Percentiles rank a stretch among this genome's conserved stretches.
These are phyloP conservation scores for Onychomys arenicola DNA, from an alignment of 2,797 vertebrate species.

Conservation along the genomic window DNA sequence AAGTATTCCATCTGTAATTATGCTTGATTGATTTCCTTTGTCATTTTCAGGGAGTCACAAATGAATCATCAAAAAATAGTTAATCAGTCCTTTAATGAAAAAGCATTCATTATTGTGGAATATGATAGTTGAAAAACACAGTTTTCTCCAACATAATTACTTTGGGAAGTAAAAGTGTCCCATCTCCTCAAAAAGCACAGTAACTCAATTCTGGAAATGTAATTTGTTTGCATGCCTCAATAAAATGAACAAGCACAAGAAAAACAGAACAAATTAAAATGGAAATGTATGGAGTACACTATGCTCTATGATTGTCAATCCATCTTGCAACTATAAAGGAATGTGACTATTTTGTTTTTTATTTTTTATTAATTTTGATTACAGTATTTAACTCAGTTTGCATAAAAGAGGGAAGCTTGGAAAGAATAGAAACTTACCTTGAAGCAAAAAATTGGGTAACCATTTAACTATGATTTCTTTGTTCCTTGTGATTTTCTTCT, in stretches of 20 bases:
- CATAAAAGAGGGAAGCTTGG: not conserved
- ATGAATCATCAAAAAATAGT: slow-evolving; percentile 59
- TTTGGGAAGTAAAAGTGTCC: slow-evolving; percentile 56
- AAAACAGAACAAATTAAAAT: slow-evolving; percentile 33
- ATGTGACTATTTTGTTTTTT: not conserved
- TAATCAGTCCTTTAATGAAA: slow-evolving; percentile 62
- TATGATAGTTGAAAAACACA: slow-evolving; percentile 60
- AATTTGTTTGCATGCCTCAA: slow-evolving; percentile 45
- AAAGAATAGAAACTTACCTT: not conserved
- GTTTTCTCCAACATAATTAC: slow-evolving; percentile 62
- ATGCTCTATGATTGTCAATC: slow-evolving; percentile 10
- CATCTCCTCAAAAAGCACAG: slow-evolving; percentile 40
- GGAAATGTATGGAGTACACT: slow-evolving; percentile 13
- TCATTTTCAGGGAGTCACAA: slow-evolving; percentile 55
- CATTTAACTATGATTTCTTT: not conserved
- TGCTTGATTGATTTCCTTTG: slow-evolving; percentile 72
- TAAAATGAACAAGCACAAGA: not conserved
- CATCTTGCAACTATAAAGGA: not conserved
- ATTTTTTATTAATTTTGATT: not conserved
- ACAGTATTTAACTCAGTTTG: slow-evolving; percentile 11
- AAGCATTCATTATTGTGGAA: slow-evolving; percentile 60
- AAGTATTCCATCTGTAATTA: slow-evolving; percentile 61
- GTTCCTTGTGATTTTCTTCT: not conserved
- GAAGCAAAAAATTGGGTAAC: not conserved
- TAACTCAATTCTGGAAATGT: slow-evolving; percentile 61